Evolutionary conservation across 1,140 invertebrate species (phyloP).

Genomic region (Anadara kagoshimensis): DNA sequence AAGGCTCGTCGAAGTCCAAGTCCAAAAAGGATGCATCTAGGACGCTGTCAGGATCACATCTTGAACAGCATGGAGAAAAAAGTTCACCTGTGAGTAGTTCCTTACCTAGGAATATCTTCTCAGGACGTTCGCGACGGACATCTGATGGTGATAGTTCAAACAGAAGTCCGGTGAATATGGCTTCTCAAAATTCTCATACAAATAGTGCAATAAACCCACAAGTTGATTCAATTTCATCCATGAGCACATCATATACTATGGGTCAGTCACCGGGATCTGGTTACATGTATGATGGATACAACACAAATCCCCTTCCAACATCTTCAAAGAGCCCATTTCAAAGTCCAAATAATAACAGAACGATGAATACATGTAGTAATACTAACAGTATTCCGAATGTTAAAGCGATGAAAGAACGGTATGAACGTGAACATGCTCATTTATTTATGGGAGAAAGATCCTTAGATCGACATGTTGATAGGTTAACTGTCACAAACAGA

Average conservation of each 20-base stretch:
- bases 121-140: constrained; percentile 15
- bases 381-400: constrained; percentile 22
- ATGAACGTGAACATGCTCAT: constrained; percentile 32
- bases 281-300: constrained; percentile 25
- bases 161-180: background rate
- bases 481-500: constrained; percentile 47
- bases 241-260: constrained; percentile 13
- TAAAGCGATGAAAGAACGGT: constrained; percentile 17
- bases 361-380: constrained; percentile 6
- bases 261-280: constrained; percentile 16
- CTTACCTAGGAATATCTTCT: constrained; percentile 53
- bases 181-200: background rate
- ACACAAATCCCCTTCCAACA: constrained; percentile 12
- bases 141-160: constrained; percentile 17
- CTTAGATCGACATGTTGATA: constrained; percentile 62
- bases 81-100: constrained; percentile 28
- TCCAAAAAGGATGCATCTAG: too few relatives aligned
- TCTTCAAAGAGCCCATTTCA: constrained; percentile 3
- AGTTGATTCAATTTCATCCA: background rate
- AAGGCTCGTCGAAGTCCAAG: background rate
- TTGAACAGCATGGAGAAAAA: too few relatives aligned
- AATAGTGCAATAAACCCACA: constrained; percentile 15
- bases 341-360: constrained; percentile 28
- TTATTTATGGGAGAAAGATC: constrained; percentile 58
- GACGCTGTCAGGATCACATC: too few relatives aligned